A percentile compares a stretch with the other conserved stretches of the same genome.
These are phyloP conservation scores for Trimorus sp. DNA, from an alignment of 2,888 invertebrate genomes.

Conservation along the genomic window DNA sequence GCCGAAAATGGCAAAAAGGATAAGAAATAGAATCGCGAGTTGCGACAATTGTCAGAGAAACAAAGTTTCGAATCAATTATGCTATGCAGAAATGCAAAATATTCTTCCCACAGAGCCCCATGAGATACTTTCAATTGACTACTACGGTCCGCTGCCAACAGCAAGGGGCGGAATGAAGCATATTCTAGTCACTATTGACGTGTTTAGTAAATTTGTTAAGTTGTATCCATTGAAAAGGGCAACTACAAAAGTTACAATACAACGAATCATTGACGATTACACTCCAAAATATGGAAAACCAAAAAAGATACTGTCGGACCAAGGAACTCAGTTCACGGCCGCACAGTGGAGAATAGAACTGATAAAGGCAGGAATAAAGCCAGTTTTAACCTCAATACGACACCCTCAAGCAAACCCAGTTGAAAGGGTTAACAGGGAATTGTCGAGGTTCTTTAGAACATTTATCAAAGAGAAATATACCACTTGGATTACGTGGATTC, in stretches of 20 bases:
- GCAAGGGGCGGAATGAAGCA: conserved; percentile 11
- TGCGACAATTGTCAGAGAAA: conserved; percentile 26
- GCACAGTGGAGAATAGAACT: not conserved
- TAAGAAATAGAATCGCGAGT: too few species aligned
- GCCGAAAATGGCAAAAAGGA: conserved; percentile 4
- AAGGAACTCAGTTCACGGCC: not conserved
- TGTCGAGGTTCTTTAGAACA: conserved; percentile 13
- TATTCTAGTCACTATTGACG: conserved; percentile 56
- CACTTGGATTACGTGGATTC: conserved; percentile 27
- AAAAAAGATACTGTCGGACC: not conserved
- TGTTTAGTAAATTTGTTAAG: conserved; percentile 33
- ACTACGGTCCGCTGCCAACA: conserved; percentile 32
- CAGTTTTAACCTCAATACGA: not conserved
- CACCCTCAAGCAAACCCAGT: too few species aligned
- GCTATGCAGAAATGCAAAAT: conserved; percentile 16
- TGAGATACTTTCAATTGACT: too few species aligned
- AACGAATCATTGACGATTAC: not conserved
- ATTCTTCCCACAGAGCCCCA: conserved; percentile 9
- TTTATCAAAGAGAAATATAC: not conserved
- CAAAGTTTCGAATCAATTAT: conserved; percentile 31
- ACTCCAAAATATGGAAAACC: conserved; percentile 8
- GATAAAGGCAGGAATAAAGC: conserved; percentile 7
- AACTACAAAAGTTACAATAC: conserved; percentile 1
- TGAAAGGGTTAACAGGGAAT: not conserved
- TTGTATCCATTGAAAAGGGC: not conserved